A percentile compares a stretch with the other conserved stretches of the same genome.
Conservation (phyloP, 2,797 vertebrate species). For the Triplophysa bombifrons region DNA sequence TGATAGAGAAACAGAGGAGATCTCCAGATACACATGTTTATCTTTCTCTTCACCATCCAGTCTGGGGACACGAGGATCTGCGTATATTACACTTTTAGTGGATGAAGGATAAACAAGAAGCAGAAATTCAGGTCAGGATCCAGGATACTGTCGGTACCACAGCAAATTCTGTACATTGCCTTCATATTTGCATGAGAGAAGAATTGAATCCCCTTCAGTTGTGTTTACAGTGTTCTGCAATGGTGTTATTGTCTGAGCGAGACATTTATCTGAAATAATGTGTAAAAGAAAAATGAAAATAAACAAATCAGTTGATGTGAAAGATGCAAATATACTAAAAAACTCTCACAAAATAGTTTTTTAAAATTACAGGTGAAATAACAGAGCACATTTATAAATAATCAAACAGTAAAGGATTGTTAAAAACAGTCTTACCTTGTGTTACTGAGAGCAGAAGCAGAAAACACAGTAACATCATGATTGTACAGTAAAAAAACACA, state of each 20-base stretch:
- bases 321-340: background rate
- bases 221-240: background rate
- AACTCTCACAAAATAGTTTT: too few relatives aligned
- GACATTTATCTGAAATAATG: background rate
- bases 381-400: background rate
- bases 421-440: background rate
- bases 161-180: background rate
- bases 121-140: background rate
- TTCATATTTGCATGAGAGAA: background rate
- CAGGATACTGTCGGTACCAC: slow-evolving; percentile 40
- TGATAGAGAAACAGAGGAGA: slow-evolving; percentile 24
- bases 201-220: slow-evolving; percentile 8
- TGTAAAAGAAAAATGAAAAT: background rate
- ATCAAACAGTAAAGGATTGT: background rate
- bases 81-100: background rate
- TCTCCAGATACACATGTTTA: slow-evolving; percentile 22
- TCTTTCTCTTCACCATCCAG: slow-evolving; percentile 7
- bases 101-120: background rate
- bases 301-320: background rate
- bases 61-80: slow-evolving; percentile 7
- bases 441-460: slow-evolving; percentile 7
- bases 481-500: background rate
- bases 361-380: background rate
- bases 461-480: slow-evolving; percentile 17
- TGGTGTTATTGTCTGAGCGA: slow-evolving; percentile 23